A percentile compares a stretch with the other conserved stretches of the same genome.
Evolutionary conservation across 2,797 vertebrate species (phyloP).

Genomic region (Notolepis coatsorum): DNA sequence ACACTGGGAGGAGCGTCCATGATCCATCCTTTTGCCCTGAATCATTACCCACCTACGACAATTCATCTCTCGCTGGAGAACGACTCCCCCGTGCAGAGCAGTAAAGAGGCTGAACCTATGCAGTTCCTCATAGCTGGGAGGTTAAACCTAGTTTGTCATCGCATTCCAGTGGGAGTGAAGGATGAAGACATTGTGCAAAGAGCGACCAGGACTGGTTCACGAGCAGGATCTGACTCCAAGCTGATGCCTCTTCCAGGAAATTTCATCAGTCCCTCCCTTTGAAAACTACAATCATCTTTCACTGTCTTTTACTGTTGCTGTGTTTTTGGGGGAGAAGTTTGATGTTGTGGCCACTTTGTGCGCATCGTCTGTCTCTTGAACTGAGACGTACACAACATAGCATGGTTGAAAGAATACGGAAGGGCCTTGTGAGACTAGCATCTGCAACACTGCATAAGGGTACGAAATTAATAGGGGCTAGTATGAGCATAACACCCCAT

Average conservation of each 20-base stretch:
- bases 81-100: conserved; percentile 65
- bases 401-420: too few species aligned
- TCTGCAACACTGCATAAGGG: too few species aligned
- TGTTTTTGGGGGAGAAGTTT: conserved; percentile 12
- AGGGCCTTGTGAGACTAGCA: too few species aligned
- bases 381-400: neutral
- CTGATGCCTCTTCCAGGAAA: conserved; percentile 61
- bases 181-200: conserved; percentile 59
- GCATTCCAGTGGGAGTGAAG: conserved; percentile 70
- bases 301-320: neutral
- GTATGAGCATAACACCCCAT: too few species aligned
- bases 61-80: conserved; percentile 57
- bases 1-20: conserved; percentile 14
- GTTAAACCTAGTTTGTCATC: conserved; percentile 79
- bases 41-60: conserved; percentile 42
- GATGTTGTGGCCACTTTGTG: neutral
- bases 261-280: conserved; percentile 41
- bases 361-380: neutral
- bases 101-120: conserved; percentile 63
- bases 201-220: conserved; percentile 48
- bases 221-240: conserved; percentile 55
- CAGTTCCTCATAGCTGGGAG: conserved; percentile 63
- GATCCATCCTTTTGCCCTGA: conserved; percentile 44
- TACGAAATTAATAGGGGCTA: too few species aligned
- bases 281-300: conserved; percentile 41